Conservation (phyloP, 2,797 vertebrate species). For the Rhodeus uyekii region DNA sequence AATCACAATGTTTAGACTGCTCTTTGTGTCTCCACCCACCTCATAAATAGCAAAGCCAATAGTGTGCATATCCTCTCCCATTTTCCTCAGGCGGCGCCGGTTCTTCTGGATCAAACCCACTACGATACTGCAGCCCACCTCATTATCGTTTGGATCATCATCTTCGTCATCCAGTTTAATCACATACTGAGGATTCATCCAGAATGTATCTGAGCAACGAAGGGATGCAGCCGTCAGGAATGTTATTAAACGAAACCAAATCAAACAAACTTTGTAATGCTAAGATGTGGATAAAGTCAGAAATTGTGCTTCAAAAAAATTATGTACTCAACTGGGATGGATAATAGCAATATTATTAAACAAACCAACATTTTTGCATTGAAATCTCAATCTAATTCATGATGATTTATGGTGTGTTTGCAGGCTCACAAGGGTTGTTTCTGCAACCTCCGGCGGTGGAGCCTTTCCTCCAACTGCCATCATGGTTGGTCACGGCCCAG, state of each 20-base stretch:
- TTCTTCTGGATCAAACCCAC: constrained; percentile 91
- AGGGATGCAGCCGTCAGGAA: not conserved
- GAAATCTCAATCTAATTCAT: not conserved
- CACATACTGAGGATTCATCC: constrained; percentile 88
- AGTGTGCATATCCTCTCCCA: constrained; percentile 83
- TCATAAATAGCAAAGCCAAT: constrained; percentile 77
- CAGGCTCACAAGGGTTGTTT: constrained; percentile 80
- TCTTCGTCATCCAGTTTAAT: constrained; percentile 82
- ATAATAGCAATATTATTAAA: not conserved
- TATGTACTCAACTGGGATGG: too few species aligned
- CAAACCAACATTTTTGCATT: not conserved
- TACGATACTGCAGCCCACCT: constrained; percentile 79
- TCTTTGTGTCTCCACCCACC: constrained; percentile 27
- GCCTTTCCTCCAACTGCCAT: constrained; percentile 81
- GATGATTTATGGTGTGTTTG: not conserved
- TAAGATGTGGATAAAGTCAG: too few species aligned
- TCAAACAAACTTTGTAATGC: not conserved
- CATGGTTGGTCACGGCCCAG: constrained; percentile 82
- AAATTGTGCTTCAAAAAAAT: too few species aligned
- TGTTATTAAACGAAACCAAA: not conserved
- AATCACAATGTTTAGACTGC: not conserved
- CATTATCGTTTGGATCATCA: constrained; percentile 70
- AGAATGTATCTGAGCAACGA: constrained; percentile 79
- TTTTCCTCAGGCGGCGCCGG: constrained; percentile 73
- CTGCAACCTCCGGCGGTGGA: constrained; percentile 85